phyloP scores from a whole-genome alignment of 2,888 invertebrate genomes.

The Coenonympha glycerion region DNA sequence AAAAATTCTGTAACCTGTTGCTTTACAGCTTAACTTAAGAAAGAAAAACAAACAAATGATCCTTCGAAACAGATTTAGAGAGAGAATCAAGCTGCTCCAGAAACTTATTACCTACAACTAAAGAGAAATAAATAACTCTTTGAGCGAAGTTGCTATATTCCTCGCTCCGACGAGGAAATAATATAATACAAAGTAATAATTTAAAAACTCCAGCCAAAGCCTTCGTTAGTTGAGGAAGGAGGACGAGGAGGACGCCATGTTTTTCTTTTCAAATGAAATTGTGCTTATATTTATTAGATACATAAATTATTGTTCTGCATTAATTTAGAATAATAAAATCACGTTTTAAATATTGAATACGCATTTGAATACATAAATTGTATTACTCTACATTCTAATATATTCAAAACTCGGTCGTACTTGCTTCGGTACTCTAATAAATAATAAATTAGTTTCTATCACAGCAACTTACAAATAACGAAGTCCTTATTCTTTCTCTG shows the following conservation, averaged over 20 bases:
- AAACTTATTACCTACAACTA: constrained; percentile 1
- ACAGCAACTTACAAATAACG: too few species aligned
- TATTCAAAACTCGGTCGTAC: too few species aligned
- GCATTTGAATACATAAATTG: too few species aligned
- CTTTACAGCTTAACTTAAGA: too few species aligned
- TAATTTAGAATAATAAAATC: too few species aligned
- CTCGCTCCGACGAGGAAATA: not conserved
- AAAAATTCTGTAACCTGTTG: too few species aligned
- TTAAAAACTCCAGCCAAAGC: not conserved
- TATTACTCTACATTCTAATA: too few species aligned
- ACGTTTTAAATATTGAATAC: not conserved
- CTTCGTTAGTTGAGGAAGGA: not conserved
- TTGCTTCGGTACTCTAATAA: too few species aligned
- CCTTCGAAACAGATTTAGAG: not conserved
- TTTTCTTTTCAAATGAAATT: not conserved
- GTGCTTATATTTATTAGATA: too few species aligned
- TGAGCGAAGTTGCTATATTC: not conserved
- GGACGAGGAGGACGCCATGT: not conserved
- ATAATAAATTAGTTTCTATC: too few species aligned
- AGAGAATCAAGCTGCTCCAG: not conserved
- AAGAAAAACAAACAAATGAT: not conserved
- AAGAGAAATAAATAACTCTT: constrained; percentile 5
- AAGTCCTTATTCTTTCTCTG: too few species aligned
- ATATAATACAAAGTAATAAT: constrained; percentile 7
- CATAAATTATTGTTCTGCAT: too few species aligned